phyloP scores from a whole-genome alignment of 2,888 invertebrate species.

The Lycaena phlaeas region DNA sequence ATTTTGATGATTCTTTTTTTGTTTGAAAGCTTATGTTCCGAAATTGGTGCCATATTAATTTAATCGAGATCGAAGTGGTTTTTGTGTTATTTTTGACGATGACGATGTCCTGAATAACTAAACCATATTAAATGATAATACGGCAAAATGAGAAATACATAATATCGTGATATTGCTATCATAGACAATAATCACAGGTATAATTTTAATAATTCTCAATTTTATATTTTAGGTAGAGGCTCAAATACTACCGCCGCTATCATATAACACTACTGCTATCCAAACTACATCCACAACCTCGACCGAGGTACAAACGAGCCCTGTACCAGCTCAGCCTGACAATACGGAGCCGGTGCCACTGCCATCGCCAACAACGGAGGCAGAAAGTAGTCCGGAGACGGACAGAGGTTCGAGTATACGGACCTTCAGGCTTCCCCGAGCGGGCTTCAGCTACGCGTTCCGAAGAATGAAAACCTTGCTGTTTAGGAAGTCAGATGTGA shows the following conservation, averaged over 20 bases:
- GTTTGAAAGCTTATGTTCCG: too few relatives aligned
- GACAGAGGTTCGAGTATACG: conserved; percentile 19
- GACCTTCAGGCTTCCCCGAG: conserved; percentile 36
- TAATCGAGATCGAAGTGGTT: too few relatives aligned
- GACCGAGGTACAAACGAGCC: conserved; percentile 3
- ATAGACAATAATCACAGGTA: too few relatives aligned
- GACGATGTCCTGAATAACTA: too few relatives aligned
- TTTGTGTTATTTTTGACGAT: too few relatives aligned
- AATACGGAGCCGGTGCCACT: conserved; percentile 5
- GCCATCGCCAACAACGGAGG: conserved; percentile 12
- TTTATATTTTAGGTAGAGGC: conserved; percentile 1
- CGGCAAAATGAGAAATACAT: too few relatives aligned
- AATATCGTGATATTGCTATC: too few relatives aligned
- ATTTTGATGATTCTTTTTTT: too few relatives aligned
- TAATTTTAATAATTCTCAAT: too few relatives aligned
- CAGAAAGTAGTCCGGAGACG: conserved; percentile 11
- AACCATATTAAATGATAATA: too few relatives aligned
- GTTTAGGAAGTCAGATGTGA: conserved; percentile 27
- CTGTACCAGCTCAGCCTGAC: conserved; percentile 6
- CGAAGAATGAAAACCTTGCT: conserved; percentile 38
- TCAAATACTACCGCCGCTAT: conserved; percentile 8
- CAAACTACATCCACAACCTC: neutral
- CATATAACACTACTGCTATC: conserved; percentile 4
- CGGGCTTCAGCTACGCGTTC: conserved; percentile 40
- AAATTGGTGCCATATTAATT: too few relatives aligned